A percentile compares a stretch with the other conserved stretches of the same genome.
phyloP scores from a whole-genome alignment of 2,797 vertebrate genomes.

The Lates japonicus region DNA sequence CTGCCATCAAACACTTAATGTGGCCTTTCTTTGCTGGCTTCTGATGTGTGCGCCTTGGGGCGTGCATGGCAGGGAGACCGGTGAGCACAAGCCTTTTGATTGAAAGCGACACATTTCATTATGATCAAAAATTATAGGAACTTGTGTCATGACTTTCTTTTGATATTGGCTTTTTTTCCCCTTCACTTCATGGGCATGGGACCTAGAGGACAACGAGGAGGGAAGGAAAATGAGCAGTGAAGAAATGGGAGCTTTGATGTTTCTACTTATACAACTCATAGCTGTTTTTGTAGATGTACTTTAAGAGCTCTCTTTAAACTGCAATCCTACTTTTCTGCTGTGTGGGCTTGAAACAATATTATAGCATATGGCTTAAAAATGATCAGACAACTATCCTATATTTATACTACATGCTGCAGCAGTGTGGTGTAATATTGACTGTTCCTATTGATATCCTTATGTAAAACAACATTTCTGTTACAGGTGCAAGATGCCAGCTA shows the following conservation, averaged over 20 bases:
- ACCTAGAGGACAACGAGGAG: conserved; percentile 48
- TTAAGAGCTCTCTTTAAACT: conserved; percentile 34
- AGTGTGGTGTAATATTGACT: conserved; percentile 5
- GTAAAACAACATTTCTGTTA: neutral
- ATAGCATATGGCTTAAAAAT: conserved; percentile 10
- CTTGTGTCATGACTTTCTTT: conserved; percentile 41
- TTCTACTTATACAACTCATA: conserved; percentile 8
- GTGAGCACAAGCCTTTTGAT: conserved; percentile 63
- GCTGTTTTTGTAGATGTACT: conserved; percentile 45
- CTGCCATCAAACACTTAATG: conserved; percentile 64
- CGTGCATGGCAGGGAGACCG: conserved; percentile 32
- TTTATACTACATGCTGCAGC: neutral
- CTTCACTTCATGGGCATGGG: conserved; percentile 10
- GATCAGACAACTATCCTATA: conserved; percentile 18
- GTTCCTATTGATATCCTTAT: neutral
- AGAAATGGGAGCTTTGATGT: conserved; percentile 47
- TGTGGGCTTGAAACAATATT: conserved; percentile 33
- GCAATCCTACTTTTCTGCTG: conserved; percentile 9
- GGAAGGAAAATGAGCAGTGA: conserved; percentile 24
- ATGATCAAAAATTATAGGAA: conserved; percentile 62
- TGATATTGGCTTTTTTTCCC: conserved; percentile 28
- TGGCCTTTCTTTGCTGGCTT: conserved; percentile 60
- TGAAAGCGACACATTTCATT: conserved; percentile 57
- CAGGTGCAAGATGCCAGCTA: neutral
- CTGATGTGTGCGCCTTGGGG: conserved; percentile 59